phyloP scores from a whole-genome alignment of 2,888 invertebrate species.

The Ormyrus labotus region DNA sequence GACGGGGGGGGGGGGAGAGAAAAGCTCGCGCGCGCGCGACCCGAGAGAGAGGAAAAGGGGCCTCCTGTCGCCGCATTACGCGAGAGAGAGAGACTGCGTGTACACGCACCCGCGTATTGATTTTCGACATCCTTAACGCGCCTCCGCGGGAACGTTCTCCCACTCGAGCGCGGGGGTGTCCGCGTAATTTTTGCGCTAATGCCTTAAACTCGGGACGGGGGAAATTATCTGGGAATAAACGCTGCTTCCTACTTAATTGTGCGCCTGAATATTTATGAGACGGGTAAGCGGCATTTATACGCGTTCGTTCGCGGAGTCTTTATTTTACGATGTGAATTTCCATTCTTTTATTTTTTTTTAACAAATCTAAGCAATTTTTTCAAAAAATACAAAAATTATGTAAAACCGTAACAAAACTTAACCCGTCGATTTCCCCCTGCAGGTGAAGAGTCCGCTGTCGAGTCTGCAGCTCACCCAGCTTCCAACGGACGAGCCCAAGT shows the following conservation, averaged over 20 bases:
- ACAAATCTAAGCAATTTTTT: background rate
- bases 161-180: background rate
- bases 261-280: background rate
- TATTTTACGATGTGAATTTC: no score
- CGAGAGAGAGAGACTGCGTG: slow-evolving; percentile 1
- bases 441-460: slow-evolving; percentile 36
- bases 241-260: background rate
- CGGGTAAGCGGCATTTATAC: background rate
- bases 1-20: background rate
- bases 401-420: background rate
- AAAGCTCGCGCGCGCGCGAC: background rate
- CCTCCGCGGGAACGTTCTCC: slow-evolving; percentile 1
- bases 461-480: slow-evolving; percentile 32
- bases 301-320: no score
- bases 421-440: background rate
- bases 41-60: no score
- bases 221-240: background rate
- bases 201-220: background rate
- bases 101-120: slow-evolving; percentile 40
- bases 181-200: slow-evolving; percentile 29
- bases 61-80: slow-evolving; percentile 4
- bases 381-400: background rate
- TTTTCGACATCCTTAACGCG: slow-evolving; percentile 54
- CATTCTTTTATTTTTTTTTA: no score
- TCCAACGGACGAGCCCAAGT: slow-evolving; percentile 56